A percentile compares a stretch with the other conserved stretches of the same genome.
Evolutionary conservation across 2,113 vertebrate genomes (phyloP).

Genomic region (Tachycineta bicolor): DNA sequence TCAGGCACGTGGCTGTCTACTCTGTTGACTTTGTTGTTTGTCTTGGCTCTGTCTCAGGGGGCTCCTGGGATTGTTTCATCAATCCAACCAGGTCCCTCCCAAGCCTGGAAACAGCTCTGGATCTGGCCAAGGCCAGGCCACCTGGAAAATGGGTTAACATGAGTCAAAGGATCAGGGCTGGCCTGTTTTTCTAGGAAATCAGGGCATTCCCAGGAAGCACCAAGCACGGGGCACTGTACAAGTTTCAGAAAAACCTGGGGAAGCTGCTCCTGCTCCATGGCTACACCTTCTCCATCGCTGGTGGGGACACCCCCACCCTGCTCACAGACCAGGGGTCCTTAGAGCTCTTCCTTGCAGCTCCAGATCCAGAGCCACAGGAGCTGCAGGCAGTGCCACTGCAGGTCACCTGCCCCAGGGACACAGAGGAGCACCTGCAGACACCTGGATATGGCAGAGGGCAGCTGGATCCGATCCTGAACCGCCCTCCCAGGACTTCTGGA

Average conservation of each 20-base stretch:
- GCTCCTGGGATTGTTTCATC: neutral
- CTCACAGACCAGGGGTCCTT: neutral
- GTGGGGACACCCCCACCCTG: neutral
- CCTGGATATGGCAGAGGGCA: neutral
- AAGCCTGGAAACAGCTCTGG: neutral
- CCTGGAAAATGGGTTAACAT: neutral
- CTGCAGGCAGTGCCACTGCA: neutral
- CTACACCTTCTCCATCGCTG: neutral
- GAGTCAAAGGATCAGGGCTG: neutral
- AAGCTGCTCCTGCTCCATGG: neutral
- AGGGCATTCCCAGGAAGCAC: neutral
- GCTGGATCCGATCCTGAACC: neutral
- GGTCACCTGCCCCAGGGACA: neutral
- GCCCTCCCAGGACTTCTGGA: neutral
- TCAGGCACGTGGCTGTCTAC: neutral
- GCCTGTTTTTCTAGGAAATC: neutral
- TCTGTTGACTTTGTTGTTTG: neutral
- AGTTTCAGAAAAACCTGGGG: neutral
- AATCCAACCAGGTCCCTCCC: neutral
- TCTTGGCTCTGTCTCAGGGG: neutral
- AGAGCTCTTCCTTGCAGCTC: neutral
- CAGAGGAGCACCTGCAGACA: neutral
- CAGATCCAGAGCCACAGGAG: neutral
- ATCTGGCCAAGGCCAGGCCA: neutral
- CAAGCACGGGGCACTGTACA: neutral